Evolutionary conservation across 2,888 invertebrate species (phyloP), one percentile per base, ranked within the genome.

Genomic region (Osmoderma eremita): DNA sequence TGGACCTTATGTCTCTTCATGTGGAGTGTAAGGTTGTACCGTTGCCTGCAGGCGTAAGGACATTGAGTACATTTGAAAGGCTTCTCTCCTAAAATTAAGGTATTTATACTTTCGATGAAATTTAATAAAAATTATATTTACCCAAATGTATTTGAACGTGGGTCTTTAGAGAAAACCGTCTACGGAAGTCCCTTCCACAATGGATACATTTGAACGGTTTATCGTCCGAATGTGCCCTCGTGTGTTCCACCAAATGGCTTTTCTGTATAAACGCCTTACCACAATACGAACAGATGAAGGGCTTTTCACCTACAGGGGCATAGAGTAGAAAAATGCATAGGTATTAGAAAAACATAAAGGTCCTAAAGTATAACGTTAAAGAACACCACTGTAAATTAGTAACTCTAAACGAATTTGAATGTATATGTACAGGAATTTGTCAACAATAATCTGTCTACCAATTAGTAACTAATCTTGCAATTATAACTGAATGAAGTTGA

Each of bases 261-360:
- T 71, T 74, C 67, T 81, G 81, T 38, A 74, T 75, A 67, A 81
- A 81, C 2, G 75, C 69, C 66, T 77, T 75, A 0, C 77, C 77
- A 70, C 81, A 81, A 58, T 75, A 72, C 0, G 74, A 71, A 56
- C 81, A 81, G 0, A 74, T 54, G 67, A 74, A 81, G 1, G 81
- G 81, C 67, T 79, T 81, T 69, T 80, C 80, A 42, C 80, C 81
- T 79, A 65, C 30, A n/a, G n/a, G n/a, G n/a, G n/a, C n/a, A n/a
- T 68, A 65, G 66, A 62, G 51, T n/a, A 45, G 17, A 18, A 13
- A 49, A 20, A 54, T 15, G 38, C n/a, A n/a, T n/a, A n/a, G n/a
- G n/a, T 39, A 22, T 8, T 63, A 45, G 15, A 22, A 49, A 45
- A 36, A 22, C 30, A 5, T 1, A 30, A 30, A 30, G 30, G 30